A percentile compares a stretch with the other conserved stretches of the same genome.
Evolutionary conservation across 1,140 invertebrate species (phyloP).

Genomic region (Hormaphis cornu): DNA sequence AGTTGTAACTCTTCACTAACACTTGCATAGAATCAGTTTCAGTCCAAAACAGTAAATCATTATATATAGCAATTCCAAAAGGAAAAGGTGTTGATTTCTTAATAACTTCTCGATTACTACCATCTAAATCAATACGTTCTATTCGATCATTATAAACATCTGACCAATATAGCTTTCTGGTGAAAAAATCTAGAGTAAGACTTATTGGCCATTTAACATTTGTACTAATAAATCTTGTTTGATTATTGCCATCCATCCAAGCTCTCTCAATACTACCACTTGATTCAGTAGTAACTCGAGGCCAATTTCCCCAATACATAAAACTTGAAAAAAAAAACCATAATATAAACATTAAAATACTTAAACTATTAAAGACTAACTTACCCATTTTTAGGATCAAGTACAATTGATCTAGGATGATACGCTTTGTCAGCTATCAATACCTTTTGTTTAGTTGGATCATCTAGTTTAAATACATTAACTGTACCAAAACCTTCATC

Average conservation of each 20-base stretch:
- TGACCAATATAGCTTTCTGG: constrained; percentile 49
- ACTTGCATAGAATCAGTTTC: constrained; percentile 49
- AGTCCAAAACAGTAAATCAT: constrained; percentile 47
- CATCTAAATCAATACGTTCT: constrained; percentile 46
- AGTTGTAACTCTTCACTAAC: constrained; percentile 46
- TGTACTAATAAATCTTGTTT: constrained; percentile 41
- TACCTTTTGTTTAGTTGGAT: constrained; percentile 46
- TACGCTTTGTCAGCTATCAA: constrained; percentile 48
- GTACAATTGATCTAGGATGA: constrained; percentile 56
- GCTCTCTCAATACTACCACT: constrained; percentile 45
- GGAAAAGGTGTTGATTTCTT: constrained; percentile 45
- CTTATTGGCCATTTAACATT: constrained; percentile 50
- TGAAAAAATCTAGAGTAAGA: constrained; percentile 46
- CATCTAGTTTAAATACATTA: constrained; percentile 43
- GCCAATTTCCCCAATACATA: constrained; percentile 50
- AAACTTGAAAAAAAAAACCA: constrained; percentile 38
- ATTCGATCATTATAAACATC: constrained; percentile 48
- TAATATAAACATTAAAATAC: not conserved
- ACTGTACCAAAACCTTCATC: constrained; percentile 53
- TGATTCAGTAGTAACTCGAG: constrained; percentile 29
- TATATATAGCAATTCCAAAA: constrained; percentile 47
- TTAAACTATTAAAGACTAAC: not conserved
- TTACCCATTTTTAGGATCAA: constrained; percentile 55
- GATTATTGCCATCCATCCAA: constrained; percentile 48
- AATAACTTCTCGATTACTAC: constrained; percentile 43